A percentile compares a stretch with the other conserved stretches of the same genome.
phyloP scores from a whole-genome alignment of 2,797 vertebrate species.

The Silurus lanzhouensis region DNA sequence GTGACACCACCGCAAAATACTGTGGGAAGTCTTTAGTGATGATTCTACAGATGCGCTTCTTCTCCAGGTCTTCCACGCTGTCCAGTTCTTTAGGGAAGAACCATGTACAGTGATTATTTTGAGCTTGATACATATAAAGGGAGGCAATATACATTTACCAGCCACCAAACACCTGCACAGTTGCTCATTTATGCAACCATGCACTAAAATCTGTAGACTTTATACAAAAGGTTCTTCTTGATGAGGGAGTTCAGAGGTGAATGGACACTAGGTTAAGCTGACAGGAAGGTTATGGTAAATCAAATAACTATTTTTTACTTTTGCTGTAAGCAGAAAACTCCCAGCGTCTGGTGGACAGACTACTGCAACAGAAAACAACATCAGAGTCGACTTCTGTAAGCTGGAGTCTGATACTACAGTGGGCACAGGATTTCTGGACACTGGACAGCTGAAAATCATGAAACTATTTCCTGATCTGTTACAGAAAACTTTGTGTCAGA shows the following conservation, averaged over 20 bases:
- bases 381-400: background rate
- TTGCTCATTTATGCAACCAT: background rate
- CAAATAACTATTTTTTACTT: background rate
- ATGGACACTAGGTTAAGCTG: background rate
- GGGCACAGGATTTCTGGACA: background rate
- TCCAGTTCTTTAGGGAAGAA: slow-evolving; percentile 54
- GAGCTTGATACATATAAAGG: background rate
- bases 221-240: background rate
- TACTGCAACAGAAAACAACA: background rate
- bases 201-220: background rate
- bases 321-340: background rate
- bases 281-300: background rate
- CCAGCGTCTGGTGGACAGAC: background rate
- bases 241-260: background rate
- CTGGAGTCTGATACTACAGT: background rate
- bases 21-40: slow-evolving; percentile 98
- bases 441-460: background rate
- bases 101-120: background rate
- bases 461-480: background rate
- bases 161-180: background rate
- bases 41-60: slow-evolving; percentile 95
- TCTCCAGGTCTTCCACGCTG: slow-evolving; percentile 88
- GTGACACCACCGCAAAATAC: slow-evolving; percentile 97
- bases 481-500: background rate
- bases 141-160: background rate